Conservation (phyloP, 2,113 vertebrate genomes). For the Tricholaema leucomelas region DNA sequence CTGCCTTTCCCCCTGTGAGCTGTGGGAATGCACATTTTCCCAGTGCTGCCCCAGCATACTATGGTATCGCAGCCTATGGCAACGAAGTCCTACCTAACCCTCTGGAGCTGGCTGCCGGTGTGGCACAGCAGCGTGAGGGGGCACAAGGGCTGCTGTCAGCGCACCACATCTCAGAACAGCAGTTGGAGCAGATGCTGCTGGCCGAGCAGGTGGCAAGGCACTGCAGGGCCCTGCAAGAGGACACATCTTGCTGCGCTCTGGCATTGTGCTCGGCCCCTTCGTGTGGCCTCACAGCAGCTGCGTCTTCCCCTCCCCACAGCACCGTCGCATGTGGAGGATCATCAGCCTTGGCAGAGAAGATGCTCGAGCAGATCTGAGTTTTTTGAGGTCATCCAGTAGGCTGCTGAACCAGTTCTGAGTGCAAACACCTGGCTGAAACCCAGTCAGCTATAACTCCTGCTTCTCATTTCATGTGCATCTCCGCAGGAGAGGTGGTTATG, state of each 20-base stretch:
- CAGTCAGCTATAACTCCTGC: neutral
- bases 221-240: neutral
- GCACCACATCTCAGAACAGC: neutral
- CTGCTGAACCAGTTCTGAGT: neutral
- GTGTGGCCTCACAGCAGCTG: neutral
- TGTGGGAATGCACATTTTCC: neutral
- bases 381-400: rapidly evolving
- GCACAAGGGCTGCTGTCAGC: neutral
- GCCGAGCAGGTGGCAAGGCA: neutral
- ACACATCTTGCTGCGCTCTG: neutral
- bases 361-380: neutral
- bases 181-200: neutral
- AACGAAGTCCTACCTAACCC: neutral
- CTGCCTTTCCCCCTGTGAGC: neutral
- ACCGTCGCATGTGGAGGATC: neutral
- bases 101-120: neutral
- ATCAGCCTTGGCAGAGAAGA: neutral
- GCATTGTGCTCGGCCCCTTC: too few species aligned
- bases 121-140: neutral
- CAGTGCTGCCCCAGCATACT: neutral
- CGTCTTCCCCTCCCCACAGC: neutral
- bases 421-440: neutral
- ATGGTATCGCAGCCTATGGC: too few species aligned
- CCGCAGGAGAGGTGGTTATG: neutral
- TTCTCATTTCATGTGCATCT: neutral